A percentile compares a stretch with the other conserved stretches of the same genome.
Conservation (phyloP, 2,113 vertebrate genomes). For the Lepisosteus oculatus region DNA sequence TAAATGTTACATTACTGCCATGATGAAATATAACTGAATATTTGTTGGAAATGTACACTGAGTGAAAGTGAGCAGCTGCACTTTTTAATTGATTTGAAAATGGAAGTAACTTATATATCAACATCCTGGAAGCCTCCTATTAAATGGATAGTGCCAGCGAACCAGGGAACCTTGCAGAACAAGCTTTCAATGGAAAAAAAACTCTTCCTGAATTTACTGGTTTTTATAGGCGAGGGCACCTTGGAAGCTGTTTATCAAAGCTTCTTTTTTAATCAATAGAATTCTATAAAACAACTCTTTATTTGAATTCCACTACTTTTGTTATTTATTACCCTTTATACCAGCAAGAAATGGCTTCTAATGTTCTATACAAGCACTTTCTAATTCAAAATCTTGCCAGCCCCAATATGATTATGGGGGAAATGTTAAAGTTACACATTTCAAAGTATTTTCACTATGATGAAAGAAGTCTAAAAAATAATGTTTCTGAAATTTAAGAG, state of each 20-base stretch:
- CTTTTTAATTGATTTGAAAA: conserved; percentile 25
- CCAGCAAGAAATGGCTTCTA: conserved; percentile 7
- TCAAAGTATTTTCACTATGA: too few species aligned
- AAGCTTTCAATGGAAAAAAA: background rate
- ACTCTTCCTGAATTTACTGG: background rate
- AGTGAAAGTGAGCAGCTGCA: conserved; percentile 8
- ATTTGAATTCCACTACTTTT: background rate
- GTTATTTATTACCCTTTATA: conserved; percentile 4
- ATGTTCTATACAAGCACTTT: conserved; percentile 4
- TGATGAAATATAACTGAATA: conserved; percentile 9
- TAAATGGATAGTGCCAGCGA: conserved; percentile 11
- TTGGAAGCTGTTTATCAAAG: background rate
- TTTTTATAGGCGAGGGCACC: conserved; percentile 19
- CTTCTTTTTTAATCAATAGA: background rate
- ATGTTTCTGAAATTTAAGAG: too few species aligned
- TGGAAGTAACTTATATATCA: conserved; percentile 13
- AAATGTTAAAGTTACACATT: too few species aligned
- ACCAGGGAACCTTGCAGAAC: conserved; percentile 7
- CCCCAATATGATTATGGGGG: too few species aligned
- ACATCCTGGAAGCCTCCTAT: conserved; percentile 7
- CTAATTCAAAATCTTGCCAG: too few species aligned
- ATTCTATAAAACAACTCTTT: conserved; percentile 7
- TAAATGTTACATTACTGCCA: conserved; percentile 14
- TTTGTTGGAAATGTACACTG: background rate
- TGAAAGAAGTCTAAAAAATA: too few species aligned